phyloP scores from a whole-genome alignment of 1,140 invertebrate species.

The Tetramorium alpestre region DNA sequence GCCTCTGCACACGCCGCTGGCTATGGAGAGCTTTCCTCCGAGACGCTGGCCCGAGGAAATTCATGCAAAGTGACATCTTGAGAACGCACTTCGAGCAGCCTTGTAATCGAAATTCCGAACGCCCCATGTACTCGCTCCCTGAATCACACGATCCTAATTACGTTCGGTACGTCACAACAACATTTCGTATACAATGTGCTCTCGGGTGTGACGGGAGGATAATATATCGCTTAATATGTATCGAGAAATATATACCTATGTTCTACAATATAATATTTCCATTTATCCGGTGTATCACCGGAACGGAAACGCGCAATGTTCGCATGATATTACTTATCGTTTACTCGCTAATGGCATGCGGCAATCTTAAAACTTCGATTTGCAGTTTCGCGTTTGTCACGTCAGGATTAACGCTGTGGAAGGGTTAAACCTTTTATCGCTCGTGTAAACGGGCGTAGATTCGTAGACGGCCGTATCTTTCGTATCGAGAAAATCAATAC shows the following conservation, averaged over 20 bases:
- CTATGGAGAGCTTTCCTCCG: slow-evolving; percentile 59
- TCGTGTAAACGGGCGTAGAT: slow-evolving; percentile 19
- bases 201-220: not conserved
- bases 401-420: slow-evolving; percentile 13
- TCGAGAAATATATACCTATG: not conserved
- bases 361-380: slow-evolving; percentile 1
- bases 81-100: slow-evolving; percentile 35
- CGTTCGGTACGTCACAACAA: not conserved
- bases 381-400: slow-evolving; percentile 13
- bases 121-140: not conserved
- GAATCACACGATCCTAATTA: slow-evolving; percentile 11
- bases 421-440: slow-evolving; percentile 20
- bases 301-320: not conserved
- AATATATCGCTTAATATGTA: not conserved
- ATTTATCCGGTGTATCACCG: not conserved
- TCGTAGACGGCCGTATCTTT: slow-evolving; percentile 40
- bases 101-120: slow-evolving; percentile 63
- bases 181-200: not conserved
- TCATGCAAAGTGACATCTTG: slow-evolving; percentile 73
- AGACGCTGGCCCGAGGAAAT: slow-evolving; percentile 55
- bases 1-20: slow-evolving; percentile 52
- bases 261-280: not conserved
- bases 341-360: slow-evolving; percentile 3
- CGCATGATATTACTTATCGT: not conserved
- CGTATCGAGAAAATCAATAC: slow-evolving; percentile 63